A percentile compares a stretch with the other conserved stretches of the same genome.
Conservation (phyloP, 2,888 invertebrate species). For the Rotaria magnacalcarata region DNA sequence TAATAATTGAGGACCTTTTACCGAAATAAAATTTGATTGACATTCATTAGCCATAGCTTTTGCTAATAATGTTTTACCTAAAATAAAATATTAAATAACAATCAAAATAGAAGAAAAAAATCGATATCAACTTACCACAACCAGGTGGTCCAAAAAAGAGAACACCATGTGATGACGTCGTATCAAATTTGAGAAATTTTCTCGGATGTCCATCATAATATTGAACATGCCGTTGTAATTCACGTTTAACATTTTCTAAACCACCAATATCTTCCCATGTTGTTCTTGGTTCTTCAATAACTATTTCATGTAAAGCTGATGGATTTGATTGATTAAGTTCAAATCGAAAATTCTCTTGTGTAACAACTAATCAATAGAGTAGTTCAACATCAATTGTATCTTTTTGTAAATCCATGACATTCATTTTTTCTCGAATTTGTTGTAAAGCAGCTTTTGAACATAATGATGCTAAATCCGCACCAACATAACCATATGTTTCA, state of each 20-base stretch:
- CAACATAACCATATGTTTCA: too few species aligned
- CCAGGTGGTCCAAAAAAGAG: constrained; percentile 73
- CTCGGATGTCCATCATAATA: constrained; percentile 61
- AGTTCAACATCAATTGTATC: constrained; percentile 98
- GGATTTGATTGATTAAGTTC: constrained; percentile 98
- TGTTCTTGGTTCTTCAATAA: constrained; percentile 96
- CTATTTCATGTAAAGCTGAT: constrained; percentile 93
- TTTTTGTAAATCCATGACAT: constrained; percentile 96
- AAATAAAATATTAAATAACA: too few species aligned
- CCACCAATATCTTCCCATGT: constrained; percentile 97
- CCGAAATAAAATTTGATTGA: too few species aligned
- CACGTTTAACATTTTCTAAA: constrained; percentile 74
- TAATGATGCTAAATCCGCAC: too few species aligned
- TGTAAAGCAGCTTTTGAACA: too few species aligned
- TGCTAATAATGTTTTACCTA: too few species aligned
- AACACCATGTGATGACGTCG: constrained; percentile 73
- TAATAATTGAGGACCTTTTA: too few species aligned
- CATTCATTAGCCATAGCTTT: too few species aligned
- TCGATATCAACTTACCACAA: constrained; percentile 65
- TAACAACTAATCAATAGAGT: constrained; percentile 88
- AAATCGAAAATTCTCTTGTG: constrained; percentile 93
- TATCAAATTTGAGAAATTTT: too few species aligned
- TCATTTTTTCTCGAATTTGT: constrained; percentile 98
- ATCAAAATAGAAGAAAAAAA: too few species aligned
- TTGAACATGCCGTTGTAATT: constrained; percentile 60